Percentiles rank a stretch among this genome's conserved stretches.
These are phyloP conservation scores for Oncopeltus fasciatus DNA, from an alignment of 1,140 invertebrate species.

Conservation along the genomic window DNA sequence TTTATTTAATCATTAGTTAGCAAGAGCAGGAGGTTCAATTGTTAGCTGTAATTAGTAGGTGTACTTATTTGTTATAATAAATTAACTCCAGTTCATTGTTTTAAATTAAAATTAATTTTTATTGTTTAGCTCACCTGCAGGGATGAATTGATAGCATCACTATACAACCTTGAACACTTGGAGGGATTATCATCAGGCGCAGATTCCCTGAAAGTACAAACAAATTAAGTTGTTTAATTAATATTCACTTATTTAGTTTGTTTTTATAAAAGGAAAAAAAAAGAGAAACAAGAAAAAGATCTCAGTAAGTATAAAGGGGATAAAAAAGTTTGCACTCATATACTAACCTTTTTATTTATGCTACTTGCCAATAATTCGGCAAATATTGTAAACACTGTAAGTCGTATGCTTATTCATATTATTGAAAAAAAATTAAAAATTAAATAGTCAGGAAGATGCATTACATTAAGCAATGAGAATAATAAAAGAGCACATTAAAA, in stretches of 20 bases:
- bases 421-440: neutral
- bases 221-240: neutral
- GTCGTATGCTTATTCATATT: neutral
- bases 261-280: neutral
- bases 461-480: neutral
- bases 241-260: neutral
- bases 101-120: too few relatives aligned
- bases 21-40: too few relatives aligned
- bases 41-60: too few relatives aligned
- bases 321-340: neutral
- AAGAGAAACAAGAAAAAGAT: neutral
- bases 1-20: too few relatives aligned
- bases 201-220: conserved; percentile 15
- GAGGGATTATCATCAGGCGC: conserved; percentile 8
- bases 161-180: conserved; percentile 15
- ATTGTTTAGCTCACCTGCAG: conserved; percentile 14
- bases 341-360: neutral
- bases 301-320: neutral
- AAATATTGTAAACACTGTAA: neutral
- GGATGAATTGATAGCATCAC: conserved; percentile 8
- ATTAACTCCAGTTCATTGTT: too few relatives aligned
- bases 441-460: neutral
- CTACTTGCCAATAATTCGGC: neutral
- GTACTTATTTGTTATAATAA: too few relatives aligned
- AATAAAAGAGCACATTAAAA: neutral